Base-by-base conservation (phyloP, 1,140 invertebrate genomes). In the Orius laevigatus region DNA sequence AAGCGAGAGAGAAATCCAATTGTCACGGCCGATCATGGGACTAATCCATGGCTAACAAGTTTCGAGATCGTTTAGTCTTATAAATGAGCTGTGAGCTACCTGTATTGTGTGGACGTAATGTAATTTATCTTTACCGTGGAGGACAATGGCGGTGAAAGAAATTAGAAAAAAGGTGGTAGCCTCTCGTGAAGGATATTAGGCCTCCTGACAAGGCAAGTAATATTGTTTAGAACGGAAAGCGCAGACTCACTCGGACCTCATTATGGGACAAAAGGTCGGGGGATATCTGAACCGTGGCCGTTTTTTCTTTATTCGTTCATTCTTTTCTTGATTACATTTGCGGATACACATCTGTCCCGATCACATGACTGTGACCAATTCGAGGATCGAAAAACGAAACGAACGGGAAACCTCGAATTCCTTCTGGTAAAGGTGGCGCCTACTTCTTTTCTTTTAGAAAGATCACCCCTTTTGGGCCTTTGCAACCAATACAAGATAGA, bases 21-120 rank as follows among this genome's bases (percentile, higher is more conserved):
- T 46, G 44, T 34, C 44, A 46, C 44, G 44, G 20, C 32, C 44
- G 44, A 46, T 46, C 44, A 46, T 34, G 31, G 12, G 6, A n/a
- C 44, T 46, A 46, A 46, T 46, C 44, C 44, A 33, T 46, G 44
- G 31, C 25, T 46, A 46, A 46, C 44, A 46, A 46, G 44, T 46
- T 12, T 31, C 14, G 12, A 16, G 19, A 33, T 31, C 44, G 35
- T 46, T 46, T 46, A 46, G 44, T 34, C 11, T 16, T 33, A 20
- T 46, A 46, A 46, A 46, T 46, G 44, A 34, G 25, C 44, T 46
- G 31, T 12, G 15, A 34, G 44, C 44, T 46, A 46, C 44, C 44
- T 46, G 44, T 46, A 46, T 46, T 46, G 44, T 46, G 15, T 33
- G 11, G 25, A 25, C 32, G 15, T 46, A 46, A 46, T 46, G 44